Base-by-base conservation (phyloP, 2,888 invertebrate species). In the Mechanitis mazaeus region DNA sequence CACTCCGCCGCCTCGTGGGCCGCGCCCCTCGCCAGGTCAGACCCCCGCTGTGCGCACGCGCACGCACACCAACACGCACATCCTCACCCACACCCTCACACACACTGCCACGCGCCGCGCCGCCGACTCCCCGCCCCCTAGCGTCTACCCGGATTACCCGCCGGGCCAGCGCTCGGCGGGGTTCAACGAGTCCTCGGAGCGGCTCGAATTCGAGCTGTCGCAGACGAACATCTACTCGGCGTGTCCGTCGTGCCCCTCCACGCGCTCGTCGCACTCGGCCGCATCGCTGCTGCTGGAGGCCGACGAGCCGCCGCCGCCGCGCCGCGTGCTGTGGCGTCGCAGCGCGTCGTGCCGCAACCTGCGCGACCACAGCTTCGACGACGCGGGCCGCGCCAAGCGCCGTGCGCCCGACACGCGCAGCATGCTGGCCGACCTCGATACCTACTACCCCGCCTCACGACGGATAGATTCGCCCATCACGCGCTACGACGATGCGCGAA, bases 301-400 rank as follows among this genome's bases (percentile, higher is more conserved):
- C 67, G 67, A 56, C 58, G 69, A 69, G 57, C 31, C 54, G 61
- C 68, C 66, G 60, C 67, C 60, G 47, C 60, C 72, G 78, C 83
- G 76, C 81, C 78, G 78, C 84, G 86, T 69, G 90, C 91, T 91
- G 64, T 95, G 95, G 94, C 93, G 95, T 68, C 94, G 95, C 77
- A 95, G 95, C 79, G 94, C 94, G 73, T 95, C 95, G 76, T 95
- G 95, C 84, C 94, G 95, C 84, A 95, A 96, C 78, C 91, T 96
- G 65, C 94, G 94, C 79, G 95, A 95, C 80, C 94, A 93, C 80
- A 94, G 93, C 83, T 94, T 94, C 83, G 94, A 94, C 80, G 93
- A 93, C 72, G 92, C 93, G 60, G 93, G 93, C 60, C 91, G 93
- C 73, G 92, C 93, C 69, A 93, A 93, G 76, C 92, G 92, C 58